Base-by-base conservation (phyloP, 2,888 invertebrate species). In the Zele albiditarsus region DNA sequence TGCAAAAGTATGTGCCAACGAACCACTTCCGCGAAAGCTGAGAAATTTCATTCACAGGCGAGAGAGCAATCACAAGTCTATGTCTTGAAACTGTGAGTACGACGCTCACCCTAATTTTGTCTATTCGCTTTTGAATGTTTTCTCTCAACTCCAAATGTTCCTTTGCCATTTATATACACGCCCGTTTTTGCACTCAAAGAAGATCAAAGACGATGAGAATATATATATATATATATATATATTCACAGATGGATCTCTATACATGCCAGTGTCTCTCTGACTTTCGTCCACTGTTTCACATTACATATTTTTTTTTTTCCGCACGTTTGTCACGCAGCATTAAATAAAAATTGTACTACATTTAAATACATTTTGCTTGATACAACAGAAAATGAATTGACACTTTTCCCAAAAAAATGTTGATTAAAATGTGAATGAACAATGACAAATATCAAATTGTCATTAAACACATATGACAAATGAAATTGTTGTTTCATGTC, bases 1-100 rank as follows among this genome's bases (percentile, higher is more conserved):
- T 60, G 60, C 60, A 60, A 63, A 38, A 63, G 63, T n/a, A 60
- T 60, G 53, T 53, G 53, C 53, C 63, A 38, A 63, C 63, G 38
- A 63, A 38, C 10, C 38, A 63, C 33, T 63, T 63, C 8, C 23
- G n/a, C 16, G 10, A 63, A 63, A 63, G 63, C 38, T 12, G 20
- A 8, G 33, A 63, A 63, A 63, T 63, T 63, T 63, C 23, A n/a
- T n/a, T 53, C 33, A n/a, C 31, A 38, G 20, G n/a, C 28, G 33
- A 63, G 31, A 25, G 62, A 38, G 63, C 63, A 63, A 38, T 63
- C 38, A 63, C n/a, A 31, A 28, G 5, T 23, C 63, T 20, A 16
- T 28, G 20, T 33, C 38, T 63, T 20, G 38, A 38, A 33, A 20
- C 20, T 53, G 20, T 23, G 53, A 53, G 53, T n/a, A 5, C 10